Conservation (phyloP, 1,140 invertebrate species). For the Solenopsis fugax region DNA sequence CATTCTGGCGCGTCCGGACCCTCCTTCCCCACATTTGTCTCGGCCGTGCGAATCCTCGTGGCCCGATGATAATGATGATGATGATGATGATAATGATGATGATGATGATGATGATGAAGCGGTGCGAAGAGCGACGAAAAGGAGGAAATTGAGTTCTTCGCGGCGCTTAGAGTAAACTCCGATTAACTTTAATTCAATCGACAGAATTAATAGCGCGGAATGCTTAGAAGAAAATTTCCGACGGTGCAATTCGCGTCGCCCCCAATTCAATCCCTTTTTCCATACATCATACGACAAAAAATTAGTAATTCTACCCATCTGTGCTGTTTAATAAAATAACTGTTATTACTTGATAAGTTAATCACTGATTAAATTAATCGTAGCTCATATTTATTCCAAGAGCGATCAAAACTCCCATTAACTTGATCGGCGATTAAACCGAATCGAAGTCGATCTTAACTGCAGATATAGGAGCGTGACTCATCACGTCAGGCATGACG, state of each 20-base stretch:
- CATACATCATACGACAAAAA: not conserved
- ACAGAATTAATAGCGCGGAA: not conserved
- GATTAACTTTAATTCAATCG: not conserved
- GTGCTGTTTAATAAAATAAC: not conserved
- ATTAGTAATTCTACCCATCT: not conserved
- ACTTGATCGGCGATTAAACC: not conserved
- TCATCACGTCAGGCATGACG: not conserved
- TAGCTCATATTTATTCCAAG: not conserved
- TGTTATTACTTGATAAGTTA: not conserved
- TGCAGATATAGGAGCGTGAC: constrained; percentile 8
- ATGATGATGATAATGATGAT: not conserved
- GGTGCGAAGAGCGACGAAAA: not conserved
- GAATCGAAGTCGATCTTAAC: not conserved
- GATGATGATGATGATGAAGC: not conserved
- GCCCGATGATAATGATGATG: not conserved
- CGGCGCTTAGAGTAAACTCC: not conserved
- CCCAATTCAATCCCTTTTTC: not conserved
- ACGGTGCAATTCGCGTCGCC: not conserved
- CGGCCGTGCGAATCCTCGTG: not conserved
- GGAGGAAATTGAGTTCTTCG: not conserved
- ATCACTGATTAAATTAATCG: not conserved
- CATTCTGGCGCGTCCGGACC: not conserved
- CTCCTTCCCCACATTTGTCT: not conserved
- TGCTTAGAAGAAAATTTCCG: not conserved
- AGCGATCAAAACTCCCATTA: not conserved